phyloP scores from a whole-genome alignment of 2,797 vertebrate species.

The Erithacus rubecula region DNA sequence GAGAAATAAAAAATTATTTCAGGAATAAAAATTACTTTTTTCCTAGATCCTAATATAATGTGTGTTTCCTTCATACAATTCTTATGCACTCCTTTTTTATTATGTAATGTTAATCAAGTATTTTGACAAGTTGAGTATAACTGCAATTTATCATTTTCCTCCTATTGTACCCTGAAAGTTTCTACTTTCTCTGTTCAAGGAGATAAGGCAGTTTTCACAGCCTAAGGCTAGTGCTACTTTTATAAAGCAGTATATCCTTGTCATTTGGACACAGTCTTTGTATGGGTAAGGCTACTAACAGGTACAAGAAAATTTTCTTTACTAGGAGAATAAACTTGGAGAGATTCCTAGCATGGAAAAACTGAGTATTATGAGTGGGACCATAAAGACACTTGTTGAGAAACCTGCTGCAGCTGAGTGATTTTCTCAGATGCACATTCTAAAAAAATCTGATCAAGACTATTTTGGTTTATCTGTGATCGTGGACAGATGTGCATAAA shows the following conservation, averaged over 20 bases:
- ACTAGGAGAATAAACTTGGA: conserved; percentile 1
- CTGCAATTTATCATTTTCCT: conserved; percentile 20
- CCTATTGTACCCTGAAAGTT: background rate
- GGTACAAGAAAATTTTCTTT: background rate
- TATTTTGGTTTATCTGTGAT: background rate
- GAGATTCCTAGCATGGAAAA: background rate
- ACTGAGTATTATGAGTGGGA: background rate
- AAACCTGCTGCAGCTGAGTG: background rate
- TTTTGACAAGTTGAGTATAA: background rate
- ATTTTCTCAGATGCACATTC: background rate
- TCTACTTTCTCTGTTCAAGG: background rate
- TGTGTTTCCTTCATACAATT: background rate
- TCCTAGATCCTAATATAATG: background rate
- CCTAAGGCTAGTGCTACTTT: background rate
- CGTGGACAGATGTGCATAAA: background rate
- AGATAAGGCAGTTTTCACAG: conserved; percentile 35
- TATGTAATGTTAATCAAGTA: background rate
- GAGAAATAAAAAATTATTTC: background rate
- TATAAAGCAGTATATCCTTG: conserved; percentile 15
- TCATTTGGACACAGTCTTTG: background rate
- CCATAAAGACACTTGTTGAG: background rate
- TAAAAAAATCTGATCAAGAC: background rate
- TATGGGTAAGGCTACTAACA: background rate
- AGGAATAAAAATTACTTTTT: background rate
- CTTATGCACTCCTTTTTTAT: background rate